These are phyloP conservation scores for Zophobas atratus DNA, from an alignment of 1,140 invertebrate genomes.

Conservation along the genomic window DNA sequence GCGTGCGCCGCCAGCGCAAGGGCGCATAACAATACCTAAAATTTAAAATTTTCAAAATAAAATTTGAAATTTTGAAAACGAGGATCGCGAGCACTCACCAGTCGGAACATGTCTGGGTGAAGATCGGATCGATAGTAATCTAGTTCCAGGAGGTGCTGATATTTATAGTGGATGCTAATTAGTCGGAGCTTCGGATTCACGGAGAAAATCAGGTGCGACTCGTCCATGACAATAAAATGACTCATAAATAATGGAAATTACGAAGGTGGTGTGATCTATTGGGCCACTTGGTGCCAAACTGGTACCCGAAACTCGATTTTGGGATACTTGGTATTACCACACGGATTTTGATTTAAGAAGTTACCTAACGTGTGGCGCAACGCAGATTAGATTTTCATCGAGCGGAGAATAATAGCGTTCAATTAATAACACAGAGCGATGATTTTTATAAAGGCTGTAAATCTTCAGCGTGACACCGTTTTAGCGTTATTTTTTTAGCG, in stretches of 20 bases:
- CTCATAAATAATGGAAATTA: slow-evolving; percentile 22
- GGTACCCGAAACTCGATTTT: too few species aligned
- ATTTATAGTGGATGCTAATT: slow-evolving; percentile 38
- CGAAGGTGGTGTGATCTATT: slow-evolving; percentile 27
- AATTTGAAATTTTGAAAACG: neutral
- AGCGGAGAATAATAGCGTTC: too few species aligned
- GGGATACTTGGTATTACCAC: neutral
- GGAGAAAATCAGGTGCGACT: slow-evolving; percentile 20
- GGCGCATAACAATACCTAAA: slow-evolving; percentile 1
- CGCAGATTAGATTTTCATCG: too few species aligned
- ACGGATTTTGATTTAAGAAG: neutral
- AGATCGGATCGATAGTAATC: slow-evolving; percentile 11
- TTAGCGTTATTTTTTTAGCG: too few species aligned
- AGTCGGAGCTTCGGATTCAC: slow-evolving; percentile 20
- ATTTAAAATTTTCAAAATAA: neutral
- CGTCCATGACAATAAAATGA: slow-evolving; percentile 32
- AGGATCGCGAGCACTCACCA: neutral
- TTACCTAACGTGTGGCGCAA: neutral
- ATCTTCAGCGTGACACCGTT: too few species aligned
- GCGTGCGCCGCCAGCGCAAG: neutral
- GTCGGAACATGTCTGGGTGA: slow-evolving; percentile 21
- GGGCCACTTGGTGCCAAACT: neutral
- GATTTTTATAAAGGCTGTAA: too few species aligned
- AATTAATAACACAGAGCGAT: too few species aligned
- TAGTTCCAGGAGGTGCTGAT: slow-evolving; percentile 25